phyloP scores from a whole-genome alignment of 2,113 vertebrate genomes.

The Dolichallabes microphthalmus region DNA sequence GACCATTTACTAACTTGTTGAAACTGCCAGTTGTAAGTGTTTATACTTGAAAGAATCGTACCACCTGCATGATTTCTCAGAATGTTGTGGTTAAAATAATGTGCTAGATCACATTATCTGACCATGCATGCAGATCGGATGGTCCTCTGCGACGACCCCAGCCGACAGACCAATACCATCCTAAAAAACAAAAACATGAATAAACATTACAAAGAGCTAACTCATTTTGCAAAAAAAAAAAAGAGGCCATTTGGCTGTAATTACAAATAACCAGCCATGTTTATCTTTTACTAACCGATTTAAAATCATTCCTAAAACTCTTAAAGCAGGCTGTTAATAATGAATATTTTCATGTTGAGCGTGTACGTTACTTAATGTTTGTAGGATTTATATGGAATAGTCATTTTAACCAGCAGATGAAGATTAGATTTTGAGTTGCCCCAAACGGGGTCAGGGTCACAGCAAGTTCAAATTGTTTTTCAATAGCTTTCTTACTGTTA shows the following conservation, averaged over 20 bases:
- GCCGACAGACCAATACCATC: too few species aligned
- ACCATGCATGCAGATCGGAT: too few species aligned
- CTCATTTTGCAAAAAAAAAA: neutral
- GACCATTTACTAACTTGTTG: too few species aligned
- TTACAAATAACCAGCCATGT: neutral
- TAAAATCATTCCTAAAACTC: neutral
- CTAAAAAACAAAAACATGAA: neutral
- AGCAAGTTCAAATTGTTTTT: neutral
- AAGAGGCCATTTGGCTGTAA: neutral
- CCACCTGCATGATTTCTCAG: neutral
- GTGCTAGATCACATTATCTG: too few species aligned
- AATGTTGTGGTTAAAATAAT: neutral
- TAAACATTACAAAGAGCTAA: neutral
- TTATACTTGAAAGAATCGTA: neutral
- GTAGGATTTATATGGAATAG: neutral
- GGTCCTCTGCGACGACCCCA: too few species aligned
- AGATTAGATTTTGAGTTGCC: neutral
- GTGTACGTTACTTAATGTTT: too few species aligned
- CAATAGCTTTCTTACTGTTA: neutral
- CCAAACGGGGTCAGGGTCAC: neutral
- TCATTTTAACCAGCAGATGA: neutral
- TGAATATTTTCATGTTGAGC: neutral
- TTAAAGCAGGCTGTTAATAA: neutral
- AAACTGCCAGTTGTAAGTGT: neutral
- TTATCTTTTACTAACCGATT: neutral